These are phyloP conservation scores for Pygoscelis adeliae DNA, from an alignment of 2,113 vertebrate genomes.

Conservation along the genomic window DNA sequence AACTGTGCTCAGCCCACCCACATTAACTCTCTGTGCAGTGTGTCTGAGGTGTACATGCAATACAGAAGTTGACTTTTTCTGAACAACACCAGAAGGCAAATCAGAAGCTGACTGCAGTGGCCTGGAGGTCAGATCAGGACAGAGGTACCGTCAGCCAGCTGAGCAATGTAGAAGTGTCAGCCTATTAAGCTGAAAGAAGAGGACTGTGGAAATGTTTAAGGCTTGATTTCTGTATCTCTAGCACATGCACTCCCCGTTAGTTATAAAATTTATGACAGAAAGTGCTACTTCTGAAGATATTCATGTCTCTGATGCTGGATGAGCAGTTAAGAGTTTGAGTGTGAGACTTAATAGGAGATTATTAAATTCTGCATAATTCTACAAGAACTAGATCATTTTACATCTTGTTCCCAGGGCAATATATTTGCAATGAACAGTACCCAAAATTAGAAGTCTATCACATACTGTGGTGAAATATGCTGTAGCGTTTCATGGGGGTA, in stretches of 20 bases:
- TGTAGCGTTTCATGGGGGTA: background rate
- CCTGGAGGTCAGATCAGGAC: background rate
- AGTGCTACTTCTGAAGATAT: background rate
- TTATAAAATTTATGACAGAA: background rate
- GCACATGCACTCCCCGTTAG: background rate
- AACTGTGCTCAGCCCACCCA: fast-evolving
- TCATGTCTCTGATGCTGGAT: background rate
- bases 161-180: background rate
- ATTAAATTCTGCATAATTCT: background rate
- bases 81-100: background rate
- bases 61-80: background rate
- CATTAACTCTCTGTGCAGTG: fast-evolving
- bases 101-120: background rate
- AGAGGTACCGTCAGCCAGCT: background rate
- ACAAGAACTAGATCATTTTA: background rate
- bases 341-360: background rate
- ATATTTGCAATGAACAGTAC: background rate
- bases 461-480: background rate
- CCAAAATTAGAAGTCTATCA: background rate
- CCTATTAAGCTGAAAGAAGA: background rate
- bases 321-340: background rate
- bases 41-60: background rate
- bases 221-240: background rate
- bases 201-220: background rate
- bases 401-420: background rate